Conservation (phyloP, 2,113 vertebrate genomes). For the Trinectes maculatus region DNA sequence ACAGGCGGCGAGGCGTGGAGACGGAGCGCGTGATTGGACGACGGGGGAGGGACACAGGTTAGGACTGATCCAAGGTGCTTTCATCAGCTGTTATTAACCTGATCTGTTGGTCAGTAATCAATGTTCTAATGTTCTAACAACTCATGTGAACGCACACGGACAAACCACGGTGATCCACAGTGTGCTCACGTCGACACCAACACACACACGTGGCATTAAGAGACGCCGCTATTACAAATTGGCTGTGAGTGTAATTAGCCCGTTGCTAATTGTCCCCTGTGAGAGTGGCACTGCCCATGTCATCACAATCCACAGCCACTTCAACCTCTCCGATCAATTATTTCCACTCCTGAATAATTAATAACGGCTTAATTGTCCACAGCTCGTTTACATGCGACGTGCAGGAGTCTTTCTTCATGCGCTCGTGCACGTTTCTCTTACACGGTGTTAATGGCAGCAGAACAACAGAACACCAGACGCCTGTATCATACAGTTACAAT, state of each 20-base stretch:
- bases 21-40: rapidly evolving
- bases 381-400: constrained; percentile 18
- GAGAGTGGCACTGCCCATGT: constrained; percentile 66
- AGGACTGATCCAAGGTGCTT: neutral
- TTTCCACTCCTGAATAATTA: constrained; percentile 72
- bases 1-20: neutral
- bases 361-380: constrained; percentile 62
- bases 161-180: constrained; percentile 76
- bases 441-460: no score
- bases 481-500: constrained; percentile 48
- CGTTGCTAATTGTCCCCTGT: constrained; percentile 75
- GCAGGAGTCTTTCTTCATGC: constrained; percentile 16
- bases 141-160: constrained; percentile 84
- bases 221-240: constrained; percentile 66
- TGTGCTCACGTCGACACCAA: neutral
- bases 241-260: constrained; percentile 78
- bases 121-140: constrained; percentile 86
- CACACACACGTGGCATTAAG: constrained; percentile 26
- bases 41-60: no score
- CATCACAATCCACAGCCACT: constrained; percentile 66
- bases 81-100: no score
- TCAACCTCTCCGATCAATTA: constrained; percentile 72
- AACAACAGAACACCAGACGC: no score
- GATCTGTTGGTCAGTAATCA: no score
- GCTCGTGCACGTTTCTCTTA: constrained; percentile 21